Evolutionary conservation across 2,888 invertebrate genomes (phyloP).

Genomic region (Trachelus iudaicus): DNA sequence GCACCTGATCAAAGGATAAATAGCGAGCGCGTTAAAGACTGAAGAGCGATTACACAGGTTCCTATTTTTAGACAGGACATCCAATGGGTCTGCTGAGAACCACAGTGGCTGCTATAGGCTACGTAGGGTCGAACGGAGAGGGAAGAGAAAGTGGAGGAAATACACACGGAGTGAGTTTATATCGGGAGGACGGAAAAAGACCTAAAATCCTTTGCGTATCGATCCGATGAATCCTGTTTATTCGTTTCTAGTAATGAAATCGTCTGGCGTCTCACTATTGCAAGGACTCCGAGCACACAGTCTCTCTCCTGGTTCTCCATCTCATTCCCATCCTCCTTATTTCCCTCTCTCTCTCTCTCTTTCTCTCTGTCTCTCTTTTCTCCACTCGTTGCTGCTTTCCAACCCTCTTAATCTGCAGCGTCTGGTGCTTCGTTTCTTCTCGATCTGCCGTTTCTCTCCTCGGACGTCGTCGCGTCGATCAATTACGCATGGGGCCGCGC

Average conservation of each 20-base stretch:
- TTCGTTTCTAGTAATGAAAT: background rate
- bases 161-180: background rate
- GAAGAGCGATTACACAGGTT: background rate
- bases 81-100: background rate
- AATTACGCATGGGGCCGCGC: conserved; percentile 28
- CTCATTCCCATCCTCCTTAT: background rate
- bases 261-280: background rate
- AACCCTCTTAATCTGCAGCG: background rate
- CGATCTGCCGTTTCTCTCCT: background rate
- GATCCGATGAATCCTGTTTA: background rate
- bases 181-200: background rate
- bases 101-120: background rate
- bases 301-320: background rate
- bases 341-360: too few relatives aligned
- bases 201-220: background rate
- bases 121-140: background rate
- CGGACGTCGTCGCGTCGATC: conserved; percentile 15
- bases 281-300: background rate
- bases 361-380: too few relatives aligned
- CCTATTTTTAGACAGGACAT: background rate
- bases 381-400: background rate
- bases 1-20: background rate
- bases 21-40: background rate
- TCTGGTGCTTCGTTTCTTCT: background rate
- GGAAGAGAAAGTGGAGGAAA: background rate